Base-by-base conservation (phyloP, 2,797 vertebrate species). In the Sitta carolinensis region DNA sequence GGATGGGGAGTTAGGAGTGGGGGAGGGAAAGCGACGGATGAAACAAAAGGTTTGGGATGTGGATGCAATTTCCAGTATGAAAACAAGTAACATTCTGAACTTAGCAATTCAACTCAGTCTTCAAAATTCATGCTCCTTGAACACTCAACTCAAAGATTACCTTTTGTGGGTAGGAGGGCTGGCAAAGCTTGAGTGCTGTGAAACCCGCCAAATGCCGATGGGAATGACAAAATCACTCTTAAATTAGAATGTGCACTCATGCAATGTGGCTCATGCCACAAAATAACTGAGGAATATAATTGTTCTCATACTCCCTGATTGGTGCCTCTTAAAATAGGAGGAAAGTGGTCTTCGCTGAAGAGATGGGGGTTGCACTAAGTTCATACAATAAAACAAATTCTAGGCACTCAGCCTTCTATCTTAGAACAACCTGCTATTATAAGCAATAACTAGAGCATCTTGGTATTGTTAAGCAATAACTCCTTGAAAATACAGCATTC, bases 221-320 rank as follows among this genome's bases (percentile, higher is more conserved):
- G 30, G 77, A 85, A 89, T 74, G 80, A 86, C 73, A 84, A 89
- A 95, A 74, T 64, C 19, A n/a, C 58, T 88, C 80, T 50, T 81
- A 82, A 87, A 94, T 84, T 74, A 79, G 78, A 68, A 87, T 11
- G 13, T 69, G 69, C 0, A 0, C 55, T 85, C 66, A 36, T 48
- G 72, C 58, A 68, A 20, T n/a, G 66, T 61, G 62, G 34, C 67
- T 94, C 43, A 55, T 55, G 43, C 48, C 69, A 93, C 85, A 86
- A 13, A 94, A 78, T 58, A 77, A 75, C 54, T 54, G 40, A 79
- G 48, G 19, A 82, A 89, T 40, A 16, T 29, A 83, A 48, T 91
- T 81, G 43, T 80, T 66, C 52, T 87, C 58, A 52, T 40, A 62
- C 3, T 73, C 27, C 42, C 26, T 76, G 25, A 47, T 58, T 11